A percentile compares a stretch with the other conserved stretches of the same genome.
Evolutionary conservation across 64 coral and sea anemone genomes (phyloP).

Genomic region (Montipora capricornis): DNA sequence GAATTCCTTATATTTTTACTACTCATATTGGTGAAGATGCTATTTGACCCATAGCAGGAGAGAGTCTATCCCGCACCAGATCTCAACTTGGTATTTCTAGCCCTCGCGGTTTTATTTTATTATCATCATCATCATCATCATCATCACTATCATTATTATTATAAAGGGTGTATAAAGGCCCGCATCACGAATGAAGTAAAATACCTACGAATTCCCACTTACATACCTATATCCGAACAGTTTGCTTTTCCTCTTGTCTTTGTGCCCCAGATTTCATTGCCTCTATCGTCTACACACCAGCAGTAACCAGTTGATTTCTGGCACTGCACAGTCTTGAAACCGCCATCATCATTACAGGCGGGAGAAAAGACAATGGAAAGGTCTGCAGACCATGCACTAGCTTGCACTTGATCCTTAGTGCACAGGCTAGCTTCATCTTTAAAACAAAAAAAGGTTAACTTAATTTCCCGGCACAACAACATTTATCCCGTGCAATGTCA

Average conservation of each 20-base stretch:
- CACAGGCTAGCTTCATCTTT: conserved; percentile 29
- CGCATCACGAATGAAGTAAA: neutral
- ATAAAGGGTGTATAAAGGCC: neutral
- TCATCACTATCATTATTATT: no score
- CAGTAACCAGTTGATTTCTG: conserved; percentile 80
- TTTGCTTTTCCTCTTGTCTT: conserved; percentile 61
- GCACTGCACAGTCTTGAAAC: conserved; percentile 77
- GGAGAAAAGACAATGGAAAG: conserved; percentile 66
- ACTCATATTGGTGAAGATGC: no score
- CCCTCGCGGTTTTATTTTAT: no score
- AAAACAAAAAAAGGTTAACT: neutral
- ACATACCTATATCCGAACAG: conserved; percentile 65
- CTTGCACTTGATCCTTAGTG: conserved; percentile 54
- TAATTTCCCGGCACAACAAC: neutral
- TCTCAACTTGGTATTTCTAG: no score
- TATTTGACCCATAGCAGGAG: no score
- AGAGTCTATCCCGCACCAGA: no score
- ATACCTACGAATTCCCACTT: neutral
- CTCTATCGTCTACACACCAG: conserved; percentile 85
- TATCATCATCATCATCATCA: no score
- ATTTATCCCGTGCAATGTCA: neutral
- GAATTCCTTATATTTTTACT: neutral
- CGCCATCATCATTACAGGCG: conserved; percentile 64
- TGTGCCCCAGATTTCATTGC: conserved; percentile 81
- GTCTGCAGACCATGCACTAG: conserved; percentile 48